Percentiles rank a stretch among this genome's conserved stretches.
phyloP scores from a whole-genome alignment of 53 echinoderm and acorn worm species.

The Paracentrotus lividus region DNA sequence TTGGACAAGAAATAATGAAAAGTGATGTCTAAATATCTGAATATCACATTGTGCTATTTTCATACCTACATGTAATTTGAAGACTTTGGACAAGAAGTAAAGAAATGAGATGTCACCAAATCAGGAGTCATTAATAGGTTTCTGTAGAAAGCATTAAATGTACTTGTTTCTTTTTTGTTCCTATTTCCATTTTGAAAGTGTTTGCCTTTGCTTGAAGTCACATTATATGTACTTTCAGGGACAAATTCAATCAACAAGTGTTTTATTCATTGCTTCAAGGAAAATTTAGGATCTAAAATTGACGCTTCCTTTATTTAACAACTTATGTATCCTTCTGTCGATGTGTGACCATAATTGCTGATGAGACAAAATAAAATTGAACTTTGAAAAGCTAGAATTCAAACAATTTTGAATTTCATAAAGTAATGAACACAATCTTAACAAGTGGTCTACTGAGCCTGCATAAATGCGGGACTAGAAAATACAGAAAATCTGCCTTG shows the following conservation, averaged over 20 bases:
- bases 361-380: background rate
- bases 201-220: background rate
- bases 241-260: background rate
- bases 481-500: no score
- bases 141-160: background rate
- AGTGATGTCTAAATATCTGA: background rate
- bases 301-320: background rate
- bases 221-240: background rate
- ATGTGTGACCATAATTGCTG: no score
- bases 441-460: no score
- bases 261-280: background rate
- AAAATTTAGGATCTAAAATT: background rate
- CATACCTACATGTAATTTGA: no score
- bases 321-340: no score
- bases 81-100: no score
- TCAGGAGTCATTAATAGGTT: background rate
- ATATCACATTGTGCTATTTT: no score
- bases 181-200: background rate
- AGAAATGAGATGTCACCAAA: no score
- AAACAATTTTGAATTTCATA: no score
- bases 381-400: background rate
- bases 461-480: no score
- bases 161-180: background rate
- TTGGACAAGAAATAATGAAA: background rate
- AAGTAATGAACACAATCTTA: no score